These are phyloP conservation scores for Tursiops truncatus DNA, from an alignment of 2,113 vertebrate genomes.

Conservation along the genomic window DNA sequence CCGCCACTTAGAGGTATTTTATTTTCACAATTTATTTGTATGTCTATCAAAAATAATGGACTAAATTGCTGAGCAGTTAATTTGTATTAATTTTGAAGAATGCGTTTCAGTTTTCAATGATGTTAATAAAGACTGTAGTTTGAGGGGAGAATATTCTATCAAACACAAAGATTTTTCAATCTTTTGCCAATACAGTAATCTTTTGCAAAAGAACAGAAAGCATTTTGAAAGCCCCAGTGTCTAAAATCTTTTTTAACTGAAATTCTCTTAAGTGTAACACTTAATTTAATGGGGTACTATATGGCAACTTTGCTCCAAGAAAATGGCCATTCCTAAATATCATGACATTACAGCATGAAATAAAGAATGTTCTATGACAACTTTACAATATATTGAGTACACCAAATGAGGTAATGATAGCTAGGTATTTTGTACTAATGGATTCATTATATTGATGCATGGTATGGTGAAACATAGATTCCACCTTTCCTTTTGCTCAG, in stretches of 20 bases:
- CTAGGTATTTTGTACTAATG: slow-evolving; percentile 57
- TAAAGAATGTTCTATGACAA: slow-evolving; percentile 56
- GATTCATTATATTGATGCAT: not conserved
- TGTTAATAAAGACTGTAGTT: slow-evolving; percentile 44
- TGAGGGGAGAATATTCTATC: slow-evolving; percentile 56
- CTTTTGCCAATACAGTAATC: not conserved
- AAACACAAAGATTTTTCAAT: slow-evolving; percentile 53
- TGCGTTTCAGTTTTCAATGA: slow-evolving; percentile 63
- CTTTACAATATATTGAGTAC: not conserved
- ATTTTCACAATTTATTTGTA: not conserved
- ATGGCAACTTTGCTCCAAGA: slow-evolving; percentile 48
- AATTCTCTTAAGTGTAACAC: slow-evolving; percentile 55
- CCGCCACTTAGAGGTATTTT: not conserved
- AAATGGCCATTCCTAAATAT: slow-evolving; percentile 68
- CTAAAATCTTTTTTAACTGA: slow-evolving; percentile 56
- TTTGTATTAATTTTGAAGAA: slow-evolving; percentile 60
- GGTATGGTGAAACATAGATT: not conserved
- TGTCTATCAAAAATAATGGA: slow-evolving; percentile 25
- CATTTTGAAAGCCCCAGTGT: slow-evolving; percentile 41
- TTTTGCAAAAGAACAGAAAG: slow-evolving; percentile 50
- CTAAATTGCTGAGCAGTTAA: slow-evolving; percentile 26
- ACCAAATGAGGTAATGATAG: slow-evolving; percentile 31
- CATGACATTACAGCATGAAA: slow-evolving; percentile 61
- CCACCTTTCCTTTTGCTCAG: not conserved
- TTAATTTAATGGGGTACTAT: slow-evolving; percentile 51